Evolutionary conservation across 1,140 invertebrate species (phyloP).

Genomic region (Melitaea cinxia): DNA sequence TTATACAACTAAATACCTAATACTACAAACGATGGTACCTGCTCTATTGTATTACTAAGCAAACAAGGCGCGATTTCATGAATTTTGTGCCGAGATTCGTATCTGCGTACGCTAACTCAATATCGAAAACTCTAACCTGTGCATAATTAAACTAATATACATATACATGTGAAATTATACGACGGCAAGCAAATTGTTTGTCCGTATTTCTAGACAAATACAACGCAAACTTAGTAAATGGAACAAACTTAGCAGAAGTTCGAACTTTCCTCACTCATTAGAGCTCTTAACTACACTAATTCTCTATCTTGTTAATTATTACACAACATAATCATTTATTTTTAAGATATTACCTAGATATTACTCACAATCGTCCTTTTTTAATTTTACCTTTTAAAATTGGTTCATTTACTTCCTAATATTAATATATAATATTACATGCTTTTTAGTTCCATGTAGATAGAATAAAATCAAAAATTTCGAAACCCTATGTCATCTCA

Average conservation of each 20-base stretch:
- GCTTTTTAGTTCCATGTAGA: too few relatives aligned
- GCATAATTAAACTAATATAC: constrained; percentile 3
- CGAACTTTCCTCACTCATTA: constrained; percentile 13
- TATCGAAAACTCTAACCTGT: background rate
- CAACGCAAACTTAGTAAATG: constrained; percentile 5
- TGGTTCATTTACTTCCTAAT: too few relatives aligned
- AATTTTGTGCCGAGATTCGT: background rate
- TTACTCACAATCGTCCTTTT: background rate
- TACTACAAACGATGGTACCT: too few relatives aligned
- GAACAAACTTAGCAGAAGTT: constrained; percentile 3
- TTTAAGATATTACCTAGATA: background rate
- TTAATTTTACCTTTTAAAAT: too few relatives aligned
- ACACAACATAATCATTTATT: background rate
- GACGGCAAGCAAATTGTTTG: constrained; percentile 2
- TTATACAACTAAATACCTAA: too few relatives aligned
- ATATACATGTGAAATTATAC: constrained; percentile 5
- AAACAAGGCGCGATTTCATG: too few relatives aligned
- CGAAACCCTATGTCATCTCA: too few relatives aligned
- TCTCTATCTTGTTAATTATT: constrained; percentile 19
- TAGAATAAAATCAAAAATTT: too few relatives aligned
- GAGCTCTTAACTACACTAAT: constrained; percentile 6
- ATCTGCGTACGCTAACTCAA: background rate
- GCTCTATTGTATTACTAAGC: too few relatives aligned
- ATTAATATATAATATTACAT: too few relatives aligned
- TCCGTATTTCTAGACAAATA: constrained; percentile 12